Base-by-base conservation (phyloP, 2,888 invertebrate genomes). In the Caprella mutica region DNA sequence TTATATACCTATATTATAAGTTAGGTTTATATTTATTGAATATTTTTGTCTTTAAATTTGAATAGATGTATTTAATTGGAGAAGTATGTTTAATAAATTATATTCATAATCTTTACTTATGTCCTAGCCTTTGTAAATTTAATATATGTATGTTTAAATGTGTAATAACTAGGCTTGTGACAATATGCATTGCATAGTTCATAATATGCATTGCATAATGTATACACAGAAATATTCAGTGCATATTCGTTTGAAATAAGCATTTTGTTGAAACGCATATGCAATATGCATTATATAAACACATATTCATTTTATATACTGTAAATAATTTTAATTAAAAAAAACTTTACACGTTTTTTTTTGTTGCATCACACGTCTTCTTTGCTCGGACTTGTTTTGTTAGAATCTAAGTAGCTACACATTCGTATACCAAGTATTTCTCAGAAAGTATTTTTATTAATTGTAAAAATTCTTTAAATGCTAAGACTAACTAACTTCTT, bases 31-130 rank as follows among this genome's bases (percentile, higher is more conserved):
- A 52, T 42, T 40, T 17, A 52, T n/a, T 48, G 21, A 9, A 48
- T 46, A 52, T n/a, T 40, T 44, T 17, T 52, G 23, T 43, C 14
- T 43, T 14, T 43, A 21, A 17, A 43, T 43, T 17, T 42, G 40
- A 21, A 42, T 52, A 52, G 38, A 52, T 52, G 40, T 40, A 52
- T 52, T 24, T 52, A 52, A 40, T 40, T 52, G 40, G 38, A 52
- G 38, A 23, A 12, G 19, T 40, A 52, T 35, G 17, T 38, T 17
- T 40, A 52, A 4, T 38, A 12, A 52, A 38, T 38, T 52, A 40
- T 44, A 30, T 52, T 43, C 26, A 55, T 46, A 43, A 23, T 5
- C 3, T 43, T 14, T 4, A 43, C 21, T 17, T 2, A 43, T 42
- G 17, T 42, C 8, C 9, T n/a, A 3, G 21, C n/a, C 2, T 4